Evolutionary conservation across 2,888 invertebrate genomes (phyloP).

Genomic region (Melinaea marsaeus): DNA sequence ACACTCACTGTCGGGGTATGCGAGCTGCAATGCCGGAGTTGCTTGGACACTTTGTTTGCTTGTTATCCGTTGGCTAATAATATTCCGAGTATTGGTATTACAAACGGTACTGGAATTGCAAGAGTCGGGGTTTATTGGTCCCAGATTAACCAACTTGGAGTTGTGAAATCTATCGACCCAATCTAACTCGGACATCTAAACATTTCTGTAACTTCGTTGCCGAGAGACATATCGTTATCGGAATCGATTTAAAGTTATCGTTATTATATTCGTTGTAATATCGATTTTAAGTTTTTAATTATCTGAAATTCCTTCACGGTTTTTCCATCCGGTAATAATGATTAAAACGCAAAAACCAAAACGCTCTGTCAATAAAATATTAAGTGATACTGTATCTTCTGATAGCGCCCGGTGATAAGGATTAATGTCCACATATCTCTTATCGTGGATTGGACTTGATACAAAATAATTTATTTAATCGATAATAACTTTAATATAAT

Average conservation of each 20-base stretch:
- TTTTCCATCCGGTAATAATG: too few species aligned
- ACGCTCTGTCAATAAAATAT: slow-evolving; percentile 35
- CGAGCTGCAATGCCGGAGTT: slow-evolving; percentile 30
- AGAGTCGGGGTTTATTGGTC: too few species aligned
- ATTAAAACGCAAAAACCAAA: slow-evolving; percentile 23
- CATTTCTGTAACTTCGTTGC: too few species aligned
- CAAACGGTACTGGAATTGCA: too few species aligned
- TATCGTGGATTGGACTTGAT: slow-evolving; percentile 10
- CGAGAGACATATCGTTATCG: slow-evolving; percentile 13
- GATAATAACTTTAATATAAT: too few species aligned
- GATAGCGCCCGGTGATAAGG: slow-evolving; percentile 35
- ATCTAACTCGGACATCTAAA: too few species aligned
- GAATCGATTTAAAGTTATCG: slow-evolving; percentile 17
- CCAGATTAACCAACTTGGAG: too few species aligned
- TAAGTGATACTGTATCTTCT: slow-evolving; percentile 40
- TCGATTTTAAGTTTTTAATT: not conserved
- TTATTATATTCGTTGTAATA: slow-evolving; percentile 10
- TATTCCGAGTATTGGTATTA: not conserved
- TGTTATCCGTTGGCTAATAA: slow-evolving; percentile 5
- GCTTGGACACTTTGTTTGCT: slow-evolving; percentile 6
- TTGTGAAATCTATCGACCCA: too few species aligned
- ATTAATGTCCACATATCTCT: slow-evolving; percentile 10
- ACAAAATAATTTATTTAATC: slow-evolving; percentile 10
- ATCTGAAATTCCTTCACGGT: too few species aligned
- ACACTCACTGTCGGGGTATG: slow-evolving; percentile 22